These are phyloP conservation scores for Eupithecia inturbata DNA, from an alignment of 2,888 invertebrate genomes.

Conservation along the genomic window DNA sequence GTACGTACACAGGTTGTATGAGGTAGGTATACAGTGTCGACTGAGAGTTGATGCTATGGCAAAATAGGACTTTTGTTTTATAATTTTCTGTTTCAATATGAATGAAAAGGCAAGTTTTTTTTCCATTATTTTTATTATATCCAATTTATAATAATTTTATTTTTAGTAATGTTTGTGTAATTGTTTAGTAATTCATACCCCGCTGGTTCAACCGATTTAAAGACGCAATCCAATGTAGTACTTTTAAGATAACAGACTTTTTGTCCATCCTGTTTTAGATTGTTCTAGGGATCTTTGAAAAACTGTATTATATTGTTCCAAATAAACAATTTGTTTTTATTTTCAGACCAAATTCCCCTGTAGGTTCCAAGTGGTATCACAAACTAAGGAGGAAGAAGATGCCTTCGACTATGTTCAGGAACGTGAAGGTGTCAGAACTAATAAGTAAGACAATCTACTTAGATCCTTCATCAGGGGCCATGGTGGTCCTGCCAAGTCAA, in stretches of 20 bases:
- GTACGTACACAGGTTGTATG: not conserved
- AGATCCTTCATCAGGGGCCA: not conserved
- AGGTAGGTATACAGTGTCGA: not conserved
- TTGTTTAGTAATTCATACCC: too few relatives aligned
- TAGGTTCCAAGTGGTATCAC: not conserved
- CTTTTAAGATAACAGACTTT: not conserved
- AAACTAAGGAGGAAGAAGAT: not conserved
- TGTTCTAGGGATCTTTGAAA: not conserved
- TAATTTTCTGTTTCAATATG: not conserved
- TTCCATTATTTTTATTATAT: not conserved
- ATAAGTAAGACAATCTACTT: not conserved
- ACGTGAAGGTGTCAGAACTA: not conserved
- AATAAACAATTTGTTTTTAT: too few relatives aligned
- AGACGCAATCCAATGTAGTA: too few relatives aligned
- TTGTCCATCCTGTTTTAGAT: not conserved
- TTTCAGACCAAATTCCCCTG: not conserved
- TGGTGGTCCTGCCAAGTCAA: too few relatives aligned
- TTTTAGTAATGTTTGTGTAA: too few relatives aligned
- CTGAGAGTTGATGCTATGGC: not conserved
- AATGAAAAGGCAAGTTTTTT: not conserved
- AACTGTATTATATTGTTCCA: not conserved
- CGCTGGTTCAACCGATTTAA: too few relatives aligned
- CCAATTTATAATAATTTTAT: too few relatives aligned
- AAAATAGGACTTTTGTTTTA: not conserved
- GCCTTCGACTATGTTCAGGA: not conserved